Base-by-base conservation (phyloP, 1,140 invertebrate genomes). In the Heterodera carotae region DNA sequence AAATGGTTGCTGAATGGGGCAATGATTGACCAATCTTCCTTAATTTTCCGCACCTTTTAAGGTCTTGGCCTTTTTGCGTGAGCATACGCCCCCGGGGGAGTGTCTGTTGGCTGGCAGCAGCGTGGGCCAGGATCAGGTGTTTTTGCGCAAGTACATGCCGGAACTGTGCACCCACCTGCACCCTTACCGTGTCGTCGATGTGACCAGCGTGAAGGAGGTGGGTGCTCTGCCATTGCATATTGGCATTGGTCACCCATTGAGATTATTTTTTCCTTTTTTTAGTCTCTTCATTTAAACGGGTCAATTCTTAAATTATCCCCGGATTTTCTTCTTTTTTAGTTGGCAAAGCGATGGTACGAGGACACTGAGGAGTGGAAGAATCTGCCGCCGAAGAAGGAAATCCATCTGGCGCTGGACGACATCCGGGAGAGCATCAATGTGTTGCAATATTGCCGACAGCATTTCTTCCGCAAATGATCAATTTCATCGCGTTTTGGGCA, bases 91-190 rank as follows among this genome's bases (percentile, higher is more conserved):
- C 78, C 39, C 76, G 88, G 89, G 90, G 3, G 85, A 89, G 75
- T 92, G 92, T 81, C 93, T 93, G 0, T 85, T 98, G 29, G 94
- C 93, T 74, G 96, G 96, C 0, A 98, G 96, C 89, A 92, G 93
- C 74, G 91, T 98, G 10, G 93, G 93, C 83, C 92, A 92, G 90
- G 95, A 98, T 88, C 89, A 92, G 79, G 74, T 92, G 25, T 96
- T 95, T 88, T 78, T 96, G 48, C 78, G 84, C 2, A 92, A 92
- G 88, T 91, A 92, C 81, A 93, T 94, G 92, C 93, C 93, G 1
- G 88, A 81, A 56, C 85, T 94, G 25, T 34, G 29, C 59, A 84
- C 92, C 12, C 93, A 95, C 89, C 89, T 98, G 74, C 94, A 97
- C 88, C 62, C 62, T 3, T 97, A 98, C 89, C 91, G 95, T 84